These are phyloP conservation scores for Leptinotarsa peninsularis DNA, from an alignment of 2,888 invertebrate species.

Conservation along the genomic window DNA sequence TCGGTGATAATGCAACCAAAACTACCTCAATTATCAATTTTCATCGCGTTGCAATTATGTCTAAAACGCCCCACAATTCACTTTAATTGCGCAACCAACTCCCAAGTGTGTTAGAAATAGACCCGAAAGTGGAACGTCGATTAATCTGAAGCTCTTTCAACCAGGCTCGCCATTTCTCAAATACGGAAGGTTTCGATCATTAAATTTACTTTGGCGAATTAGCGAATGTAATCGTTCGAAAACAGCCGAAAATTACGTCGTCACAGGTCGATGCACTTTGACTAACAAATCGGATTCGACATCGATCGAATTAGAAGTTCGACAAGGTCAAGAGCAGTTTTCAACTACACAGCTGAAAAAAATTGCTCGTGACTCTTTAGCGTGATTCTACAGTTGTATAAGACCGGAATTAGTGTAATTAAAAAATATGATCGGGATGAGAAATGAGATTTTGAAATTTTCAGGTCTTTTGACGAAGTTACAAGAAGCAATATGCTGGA, in stretches of 20 bases:
- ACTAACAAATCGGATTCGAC: slow-evolving; percentile 6
- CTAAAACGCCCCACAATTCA: background rate
- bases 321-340: slow-evolving; percentile 11
- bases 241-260: slow-evolving; percentile 1
- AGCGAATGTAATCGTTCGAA: slow-evolving; percentile 1
- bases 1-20: background rate
- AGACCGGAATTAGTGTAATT: background rate
- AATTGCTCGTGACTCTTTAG: background rate
- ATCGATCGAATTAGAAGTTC: slow-evolving; percentile 6
- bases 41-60: background rate
- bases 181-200: slow-evolving; percentile 11
- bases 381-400: background rate
- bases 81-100: background rate
- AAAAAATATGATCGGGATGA: background rate
- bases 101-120: slow-evolving; percentile 11
- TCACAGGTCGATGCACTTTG: slow-evolving; percentile 14
- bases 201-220: slow-evolving; percentile 11
- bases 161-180: background rate
- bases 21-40: background rate
- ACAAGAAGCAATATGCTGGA: too few relatives aligned
- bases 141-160: background rate
- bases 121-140: slow-evolving; percentile 8
- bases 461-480: too few relatives aligned
- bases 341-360: background rate
- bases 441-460: too few relatives aligned